Evolutionary conservation across 2,113 vertebrate genomes (phyloP), one percentile per base, ranked within the genome.

Genomic region (Rynchops niger): DNA sequence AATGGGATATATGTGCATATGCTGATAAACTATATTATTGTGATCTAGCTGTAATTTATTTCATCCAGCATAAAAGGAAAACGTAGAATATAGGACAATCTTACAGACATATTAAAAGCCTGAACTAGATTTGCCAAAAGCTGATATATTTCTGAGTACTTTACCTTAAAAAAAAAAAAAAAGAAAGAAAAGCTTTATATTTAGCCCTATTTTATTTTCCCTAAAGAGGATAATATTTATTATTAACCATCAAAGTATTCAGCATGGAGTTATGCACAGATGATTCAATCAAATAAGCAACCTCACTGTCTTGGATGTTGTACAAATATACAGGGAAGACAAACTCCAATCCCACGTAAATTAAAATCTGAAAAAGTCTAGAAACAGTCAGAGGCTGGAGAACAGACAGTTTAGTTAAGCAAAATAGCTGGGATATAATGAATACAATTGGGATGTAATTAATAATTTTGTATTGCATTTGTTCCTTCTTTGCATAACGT

Each of bases 21-120:
- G 55, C 36, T 83, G 62, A 88, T 80, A 92, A 90, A 85, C 23
- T 77, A 34, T 84, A 95, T 95, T 76, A 56, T 78, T 91, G 55
- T 63, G 38, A 77, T 63, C 89, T 74, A 79, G 22, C 15, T 87
- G n/a, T 49, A 84, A 73, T 93, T 90, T 88, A 76, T 93, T 90
- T 88, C 38, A 50, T 53, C 14, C 36, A 80, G 12, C 17, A 23
- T 36, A 87, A 72, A 91, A 92, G 25, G 10, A 34, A 90, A 78
- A 86, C 7, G 56, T 55, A 69, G 42, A 81, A 93, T 55, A 52
- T 15, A 76, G 30, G 29, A 69, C 15, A 87, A 34, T 63, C 12
- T 59, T 50, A 72, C 16, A 50, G 20, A 58, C 52, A 18, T 9
- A 76, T 76, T 53, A 66, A 78, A 21, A 71, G 12, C 15, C 6